Evolutionary conservation across 2,797 vertebrate genomes (phyloP).

Genomic region (Cyprinodon diabolis): DNA sequence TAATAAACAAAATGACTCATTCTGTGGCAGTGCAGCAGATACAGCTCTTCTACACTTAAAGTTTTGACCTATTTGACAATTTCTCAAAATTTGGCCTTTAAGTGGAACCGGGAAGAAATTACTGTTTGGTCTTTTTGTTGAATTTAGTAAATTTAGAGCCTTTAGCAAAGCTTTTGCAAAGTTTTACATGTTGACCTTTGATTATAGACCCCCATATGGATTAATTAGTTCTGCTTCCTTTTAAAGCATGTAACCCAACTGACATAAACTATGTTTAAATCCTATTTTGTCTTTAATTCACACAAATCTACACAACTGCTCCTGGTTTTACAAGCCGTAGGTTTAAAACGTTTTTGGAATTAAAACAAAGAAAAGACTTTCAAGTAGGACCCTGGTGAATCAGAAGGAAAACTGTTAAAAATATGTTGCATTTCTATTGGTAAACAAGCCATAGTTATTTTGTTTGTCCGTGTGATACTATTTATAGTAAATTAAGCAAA

Average conservation of each 20-base stretch:
- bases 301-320: not conserved
- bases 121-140: conserved; percentile 18
- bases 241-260: conserved; percentile 4
- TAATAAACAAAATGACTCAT: not conserved
- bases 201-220: conserved; percentile 8
- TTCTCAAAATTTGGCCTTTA: conserved; percentile 32
- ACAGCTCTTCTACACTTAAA: conserved; percentile 17
- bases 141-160: conserved; percentile 27
- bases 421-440: not conserved
- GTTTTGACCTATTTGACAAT: conserved; percentile 62
- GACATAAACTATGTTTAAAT: not conserved
- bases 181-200: conserved; percentile 59
- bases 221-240: conserved; percentile 36
- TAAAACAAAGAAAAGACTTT: not conserved
- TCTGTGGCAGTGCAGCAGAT: conserved; percentile 1
- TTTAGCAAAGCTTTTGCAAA: conserved; percentile 15
- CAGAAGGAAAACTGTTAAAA: no score
- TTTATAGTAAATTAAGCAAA: not conserved
- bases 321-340: not conserved
- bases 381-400: not conserved
- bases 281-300: not conserved
- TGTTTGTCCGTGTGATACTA: not conserved
- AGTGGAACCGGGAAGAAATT: conserved; percentile 26
- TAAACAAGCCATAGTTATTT: not conserved
- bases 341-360: not conserved